Percentiles rank a stretch among this genome's conserved stretches.
phyloP scores from a whole-genome alignment of 2,797 vertebrate genomes.

The Australoheros facetus region DNA sequence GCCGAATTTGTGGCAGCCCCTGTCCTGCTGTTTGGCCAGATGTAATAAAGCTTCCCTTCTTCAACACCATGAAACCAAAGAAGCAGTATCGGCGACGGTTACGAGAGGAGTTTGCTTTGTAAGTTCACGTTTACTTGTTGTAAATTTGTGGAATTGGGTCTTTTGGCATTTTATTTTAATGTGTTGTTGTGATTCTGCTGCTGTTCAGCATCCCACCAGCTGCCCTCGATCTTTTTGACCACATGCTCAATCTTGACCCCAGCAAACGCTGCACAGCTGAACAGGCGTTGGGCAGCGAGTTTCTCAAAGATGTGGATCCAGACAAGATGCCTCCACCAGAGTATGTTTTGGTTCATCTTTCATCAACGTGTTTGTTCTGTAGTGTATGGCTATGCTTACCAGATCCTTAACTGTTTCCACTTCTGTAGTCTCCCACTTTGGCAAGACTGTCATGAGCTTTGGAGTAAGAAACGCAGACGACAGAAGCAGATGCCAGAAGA shows the following conservation, averaged over 20 bases:
- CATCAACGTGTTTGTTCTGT: not conserved
- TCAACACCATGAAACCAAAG: constrained; percentile 99
- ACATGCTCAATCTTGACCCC: constrained; percentile 97
- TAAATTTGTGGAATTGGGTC: not conserved
- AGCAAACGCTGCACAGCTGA: constrained; percentile 96
- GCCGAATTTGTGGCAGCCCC: constrained; percentile 97
- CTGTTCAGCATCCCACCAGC: constrained; percentile 87
- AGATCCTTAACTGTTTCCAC: not conserved
- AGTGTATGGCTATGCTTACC: not conserved
- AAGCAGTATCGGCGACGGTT: constrained; percentile 96
- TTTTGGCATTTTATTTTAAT: not conserved
- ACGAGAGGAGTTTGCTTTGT: constrained; percentile 98
- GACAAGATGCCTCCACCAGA: constrained; percentile 99
- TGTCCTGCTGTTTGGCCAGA: constrained; percentile 98
- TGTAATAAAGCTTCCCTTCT: constrained; percentile 98
- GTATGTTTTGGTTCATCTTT: constrained; percentile 76
- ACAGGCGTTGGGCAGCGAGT: constrained; percentile 93
- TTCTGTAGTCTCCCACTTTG: constrained; percentile 91
- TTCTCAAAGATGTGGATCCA: constrained; percentile 94
- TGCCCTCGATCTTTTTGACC: constrained; percentile 95
- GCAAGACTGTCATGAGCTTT: constrained; percentile 99
- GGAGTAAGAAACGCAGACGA: constrained; percentile 97
- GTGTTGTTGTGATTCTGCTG: not conserved
- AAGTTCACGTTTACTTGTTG: constrained; percentile 64
- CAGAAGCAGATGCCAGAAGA: constrained; percentile 98